Conservation (phyloP, 2,113 vertebrate species). For the Percopsis transmontana region DNA sequence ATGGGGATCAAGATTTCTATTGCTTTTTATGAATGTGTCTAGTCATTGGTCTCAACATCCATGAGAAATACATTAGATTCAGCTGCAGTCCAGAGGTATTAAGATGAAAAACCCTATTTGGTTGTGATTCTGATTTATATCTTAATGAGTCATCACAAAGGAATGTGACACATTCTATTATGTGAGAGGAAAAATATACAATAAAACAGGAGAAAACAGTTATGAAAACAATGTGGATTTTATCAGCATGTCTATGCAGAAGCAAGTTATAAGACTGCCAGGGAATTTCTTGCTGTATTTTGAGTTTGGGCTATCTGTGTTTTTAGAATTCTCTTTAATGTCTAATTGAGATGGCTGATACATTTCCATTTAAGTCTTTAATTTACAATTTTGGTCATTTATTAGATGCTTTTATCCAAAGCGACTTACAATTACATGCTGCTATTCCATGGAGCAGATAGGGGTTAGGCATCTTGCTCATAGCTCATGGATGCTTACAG, state of each 20-base stretch:
- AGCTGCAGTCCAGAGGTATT: slow-evolving; percentile 41
- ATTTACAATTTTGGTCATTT: no score
- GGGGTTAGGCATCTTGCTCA: no score
- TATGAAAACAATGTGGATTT: background rate
- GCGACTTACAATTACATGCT: no score
- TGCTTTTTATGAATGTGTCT: slow-evolving; percentile 42
- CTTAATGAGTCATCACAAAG: slow-evolving; percentile 65
- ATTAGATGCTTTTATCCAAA: no score
- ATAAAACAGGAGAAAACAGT: background rate
- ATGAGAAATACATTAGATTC: slow-evolving; percentile 54
- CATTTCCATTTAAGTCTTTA: background rate
- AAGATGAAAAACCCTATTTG: slow-evolving; percentile 22
- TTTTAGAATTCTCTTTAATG: background rate
- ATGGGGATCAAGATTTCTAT: slow-evolving; percentile 7
- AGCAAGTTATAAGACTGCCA: no score
- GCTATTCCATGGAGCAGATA: no score
- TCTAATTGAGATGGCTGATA: slow-evolving; percentile 12
- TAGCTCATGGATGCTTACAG: no score
- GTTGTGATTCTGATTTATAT: slow-evolving; percentile 52
- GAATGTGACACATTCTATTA: slow-evolving; percentile 40
- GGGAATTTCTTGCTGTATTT: background rate
- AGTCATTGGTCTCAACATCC: slow-evolving; percentile 46
- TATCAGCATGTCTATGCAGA: background rate
- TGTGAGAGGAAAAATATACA: background rate
- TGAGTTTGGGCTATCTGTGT: background rate